phyloP scores from a whole-genome alignment of 2,113 vertebrate genomes.

The Trematocara nigrifrons region DNA sequence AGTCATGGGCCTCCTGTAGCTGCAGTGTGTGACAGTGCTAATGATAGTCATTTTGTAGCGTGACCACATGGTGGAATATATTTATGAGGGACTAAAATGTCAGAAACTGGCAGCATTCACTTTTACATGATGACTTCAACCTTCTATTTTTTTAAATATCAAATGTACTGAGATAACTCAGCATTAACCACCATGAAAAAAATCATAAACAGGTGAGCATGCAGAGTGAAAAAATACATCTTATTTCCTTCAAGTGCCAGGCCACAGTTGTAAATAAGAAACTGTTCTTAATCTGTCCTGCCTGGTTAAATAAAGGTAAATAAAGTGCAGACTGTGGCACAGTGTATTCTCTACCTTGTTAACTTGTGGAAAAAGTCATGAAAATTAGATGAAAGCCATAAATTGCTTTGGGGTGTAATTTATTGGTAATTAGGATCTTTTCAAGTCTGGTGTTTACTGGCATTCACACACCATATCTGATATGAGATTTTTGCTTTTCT shows the following conservation, averaged over 20 bases:
- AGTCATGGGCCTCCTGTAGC: conserved; percentile 82
- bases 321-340: not conserved
- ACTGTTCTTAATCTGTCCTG: too few relatives aligned
- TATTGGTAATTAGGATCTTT: conserved; percentile 34
- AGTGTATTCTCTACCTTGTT: not conserved
- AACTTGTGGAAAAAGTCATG: not conserved
- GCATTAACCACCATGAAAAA: not conserved
- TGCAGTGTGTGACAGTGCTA: conserved; percentile 83
- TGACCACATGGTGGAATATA: conserved; percentile 81
- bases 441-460: conserved; percentile 29
- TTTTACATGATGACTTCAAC: conserved; percentile 53
- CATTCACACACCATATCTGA: conserved; percentile 5
- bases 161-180: conserved; percentile 32
- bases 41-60: conserved; percentile 88
- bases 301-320: too few relatives aligned
- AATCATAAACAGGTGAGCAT: not conserved
- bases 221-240: not conserved
- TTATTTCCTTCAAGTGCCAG: not conserved
- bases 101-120: conserved; percentile 66
- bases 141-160: conserved; percentile 35
- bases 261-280: too few relatives aligned
- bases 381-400: not conserved
- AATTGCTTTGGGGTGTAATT: conserved; percentile 8
- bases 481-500: not conserved
- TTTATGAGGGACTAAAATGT: conserved; percentile 80